Evolutionary conservation across 2,797 vertebrate species (phyloP), one percentile per base, ranked within the genome.

Genomic region (Pelochelys cantorii): DNA sequence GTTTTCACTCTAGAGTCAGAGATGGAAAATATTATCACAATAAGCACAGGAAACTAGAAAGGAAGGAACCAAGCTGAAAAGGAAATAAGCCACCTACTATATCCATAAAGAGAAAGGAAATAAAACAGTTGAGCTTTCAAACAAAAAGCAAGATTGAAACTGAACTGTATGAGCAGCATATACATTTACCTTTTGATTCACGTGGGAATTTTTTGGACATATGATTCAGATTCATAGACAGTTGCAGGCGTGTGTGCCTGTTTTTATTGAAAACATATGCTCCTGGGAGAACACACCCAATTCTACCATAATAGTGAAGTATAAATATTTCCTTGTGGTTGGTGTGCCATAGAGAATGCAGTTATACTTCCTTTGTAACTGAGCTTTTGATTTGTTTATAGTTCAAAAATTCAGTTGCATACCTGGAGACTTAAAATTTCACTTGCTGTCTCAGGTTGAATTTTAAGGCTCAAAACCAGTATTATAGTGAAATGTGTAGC

Each of bases 211-310:
- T 86, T 5, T 82, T n/a, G 86, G 77, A 74, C 2, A 54, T 53
- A 11, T 25, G 2, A 81, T 81, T 91, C 34, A 2, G 0, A 83
- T 89, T 93, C 86, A 89, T 75, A 83, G 91, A 37, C 53, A 83
- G 81, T 53, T 90, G 48, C 5, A 85, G 22, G 65, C 7, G 86
- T 18, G 29, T n/a, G 68, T 79, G 42, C 17, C 34, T 91, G 7
- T 91, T 95, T 82, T 31, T 55, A 48, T 14, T 60, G 48, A 56
- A 56, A 56, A 86, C 79, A 84, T 68, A 83, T 29, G 52, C 93
- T 96, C 92, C 80, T 81, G 60, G 94, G 23, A 54, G 94, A 95
- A 95, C 55, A 56, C 12, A 82, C 6, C 1, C n/a, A 88, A 62
- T 84, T 80, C 7, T 55, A 14, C 34, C 48, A 65, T 80, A 42